phyloP scores from a whole-genome alignment of 2,113 vertebrate genomes.

The Rhinopithecus roxellana region DNA sequence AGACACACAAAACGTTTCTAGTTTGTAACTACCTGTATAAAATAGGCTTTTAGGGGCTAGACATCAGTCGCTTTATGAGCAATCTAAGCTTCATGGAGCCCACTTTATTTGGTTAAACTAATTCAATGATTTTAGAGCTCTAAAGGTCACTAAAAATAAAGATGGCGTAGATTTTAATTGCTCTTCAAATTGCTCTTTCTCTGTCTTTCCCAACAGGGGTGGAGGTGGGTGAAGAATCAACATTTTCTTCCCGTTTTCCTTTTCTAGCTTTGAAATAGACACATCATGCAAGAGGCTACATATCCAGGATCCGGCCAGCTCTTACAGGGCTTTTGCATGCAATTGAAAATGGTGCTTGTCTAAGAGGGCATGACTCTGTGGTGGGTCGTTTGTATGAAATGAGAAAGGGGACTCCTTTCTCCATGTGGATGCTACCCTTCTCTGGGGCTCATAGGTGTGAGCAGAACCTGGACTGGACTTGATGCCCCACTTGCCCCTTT shows the following conservation, averaged over 20 bases:
- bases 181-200: not conserved
- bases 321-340: not conserved
- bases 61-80: not conserved
- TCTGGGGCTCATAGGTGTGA: not conserved
- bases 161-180: not conserved
- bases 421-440: not conserved
- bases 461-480: not conserved
- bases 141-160: not conserved
- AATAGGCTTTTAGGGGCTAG: not conserved
- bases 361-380: not conserved
- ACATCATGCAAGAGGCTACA: not conserved
- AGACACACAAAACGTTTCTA: not conserved
- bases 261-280: conserved; percentile 7
- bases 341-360: not conserved
- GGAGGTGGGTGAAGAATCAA: not conserved
- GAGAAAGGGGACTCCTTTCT: not conserved
- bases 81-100: not conserved
- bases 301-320: not conserved
- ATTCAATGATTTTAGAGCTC: not conserved
- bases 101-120: not conserved
- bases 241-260: not conserved
- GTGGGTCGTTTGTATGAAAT: not conserved
- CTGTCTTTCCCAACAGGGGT: not conserved
- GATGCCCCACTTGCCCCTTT: not conserved
- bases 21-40: not conserved